Conservation (phyloP, 2,113 vertebrate genomes). For the Hiodon alosoides region DNA sequence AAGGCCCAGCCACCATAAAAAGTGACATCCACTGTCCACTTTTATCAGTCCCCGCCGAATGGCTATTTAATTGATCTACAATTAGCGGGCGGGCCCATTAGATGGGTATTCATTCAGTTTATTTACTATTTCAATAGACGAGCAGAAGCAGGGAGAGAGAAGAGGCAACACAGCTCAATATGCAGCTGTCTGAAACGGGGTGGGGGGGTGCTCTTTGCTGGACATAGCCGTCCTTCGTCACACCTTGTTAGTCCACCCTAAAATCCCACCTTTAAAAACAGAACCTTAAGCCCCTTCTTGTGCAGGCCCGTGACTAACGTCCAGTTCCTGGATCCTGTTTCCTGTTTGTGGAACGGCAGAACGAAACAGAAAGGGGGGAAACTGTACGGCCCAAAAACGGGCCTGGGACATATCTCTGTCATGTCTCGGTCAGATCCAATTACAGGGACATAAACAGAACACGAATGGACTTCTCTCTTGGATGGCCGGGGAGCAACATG, state of each 20-base stretch:
- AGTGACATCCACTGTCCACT: not conserved
- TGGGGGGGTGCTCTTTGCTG: constrained; percentile 27
- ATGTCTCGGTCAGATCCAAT: constrained; percentile 31
- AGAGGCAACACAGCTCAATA: constrained; percentile 13
- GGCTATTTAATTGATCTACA: constrained; percentile 13
- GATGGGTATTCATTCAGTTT: not conserved
- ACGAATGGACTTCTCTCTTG: constrained; percentile 18
- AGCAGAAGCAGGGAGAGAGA: constrained; percentile 7
- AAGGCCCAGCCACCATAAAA: constrained; percentile 24
- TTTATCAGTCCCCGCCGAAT: constrained; percentile 15
- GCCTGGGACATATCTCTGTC: no score
- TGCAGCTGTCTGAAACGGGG: constrained; percentile 14
- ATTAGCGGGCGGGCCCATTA: constrained; percentile 6
- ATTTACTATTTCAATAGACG: not conserved
- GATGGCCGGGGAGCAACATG: constrained; percentile 6
- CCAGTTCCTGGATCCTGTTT: constrained; percentile 50
- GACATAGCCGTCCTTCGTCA: constrained; percentile 47
- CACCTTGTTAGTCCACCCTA: constrained; percentile 55
- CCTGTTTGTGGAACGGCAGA: constrained; percentile 29
- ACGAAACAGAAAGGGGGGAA: constrained; percentile 26
- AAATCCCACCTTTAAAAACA: constrained; percentile 55
- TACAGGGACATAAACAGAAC: constrained; percentile 42
- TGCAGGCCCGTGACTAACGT: constrained; percentile 52
- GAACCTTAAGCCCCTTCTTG: constrained; percentile 35
- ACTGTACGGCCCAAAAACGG: not conserved